phyloP scores from a whole-genome alignment of 2,113 vertebrate species.

The Phylloscopus trochilus region DNA sequence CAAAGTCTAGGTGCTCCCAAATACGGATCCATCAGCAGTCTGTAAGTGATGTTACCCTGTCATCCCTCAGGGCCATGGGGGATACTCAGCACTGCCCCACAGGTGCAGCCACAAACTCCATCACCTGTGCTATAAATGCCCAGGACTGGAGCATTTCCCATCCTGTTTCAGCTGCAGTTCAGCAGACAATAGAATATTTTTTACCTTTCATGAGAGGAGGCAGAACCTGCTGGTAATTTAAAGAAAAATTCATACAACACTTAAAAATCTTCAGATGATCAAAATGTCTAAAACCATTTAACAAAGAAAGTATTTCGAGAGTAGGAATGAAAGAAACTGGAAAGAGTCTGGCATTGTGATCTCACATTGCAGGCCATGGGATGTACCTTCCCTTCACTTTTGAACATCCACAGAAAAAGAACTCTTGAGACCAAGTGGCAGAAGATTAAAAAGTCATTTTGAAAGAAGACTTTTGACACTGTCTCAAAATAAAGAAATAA shows the following conservation, averaged over 20 bases:
- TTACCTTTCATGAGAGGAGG: not conserved
- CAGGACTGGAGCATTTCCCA: not conserved
- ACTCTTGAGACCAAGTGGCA: not conserved
- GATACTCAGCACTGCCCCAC: not conserved
- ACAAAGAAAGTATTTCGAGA: not conserved
- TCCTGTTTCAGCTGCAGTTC: not conserved
- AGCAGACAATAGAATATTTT: not conserved
- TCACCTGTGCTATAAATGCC: accelerated
- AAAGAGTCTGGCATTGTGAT: not conserved
- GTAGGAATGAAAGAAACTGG: not conserved
- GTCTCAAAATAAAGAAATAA: not conserved
- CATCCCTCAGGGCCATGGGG: not conserved
- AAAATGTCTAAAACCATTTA: not conserved
- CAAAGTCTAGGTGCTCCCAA: not conserved
- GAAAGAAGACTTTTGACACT: not conserved
- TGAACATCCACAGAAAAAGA: not conserved
- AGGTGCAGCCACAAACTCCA: not conserved
- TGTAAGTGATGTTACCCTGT: too few relatives aligned
- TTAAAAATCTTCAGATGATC: not conserved
- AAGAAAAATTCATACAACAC: not conserved
- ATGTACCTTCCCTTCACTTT: not conserved
- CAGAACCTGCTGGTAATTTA: not conserved
- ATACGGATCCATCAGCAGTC: accelerated
- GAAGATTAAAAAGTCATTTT: not conserved
- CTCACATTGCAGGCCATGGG: not conserved